phyloP scores from a whole-genome alignment of 2,797 vertebrate species.

The Leucoraja ocellata region DNA sequence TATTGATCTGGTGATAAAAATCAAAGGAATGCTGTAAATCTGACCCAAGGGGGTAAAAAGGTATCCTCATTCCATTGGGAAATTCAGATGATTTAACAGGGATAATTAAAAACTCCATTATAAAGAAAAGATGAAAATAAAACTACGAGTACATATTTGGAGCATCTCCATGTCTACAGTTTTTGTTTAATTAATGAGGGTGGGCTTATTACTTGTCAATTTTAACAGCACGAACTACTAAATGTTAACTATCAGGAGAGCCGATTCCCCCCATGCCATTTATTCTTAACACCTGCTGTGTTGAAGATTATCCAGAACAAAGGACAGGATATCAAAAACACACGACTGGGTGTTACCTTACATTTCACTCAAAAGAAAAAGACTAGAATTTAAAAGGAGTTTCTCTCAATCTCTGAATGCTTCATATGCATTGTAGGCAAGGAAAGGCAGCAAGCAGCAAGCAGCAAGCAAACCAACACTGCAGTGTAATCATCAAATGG shows the following conservation, averaged over 20 bases:
- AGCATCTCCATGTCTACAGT: not conserved
- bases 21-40: not conserved
- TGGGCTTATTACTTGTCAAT: not conserved
- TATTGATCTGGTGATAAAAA: not conserved
- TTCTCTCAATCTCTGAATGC: no score
- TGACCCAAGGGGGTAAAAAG: not conserved
- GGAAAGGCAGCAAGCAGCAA: no score
- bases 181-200: not conserved
- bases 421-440: no score
- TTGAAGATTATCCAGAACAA: not conserved
- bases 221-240: not conserved
- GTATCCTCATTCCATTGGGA: not conserved
- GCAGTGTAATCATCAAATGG: no score
- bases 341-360: not conserved
- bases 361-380: not conserved
- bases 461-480: no score
- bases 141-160: not conserved
- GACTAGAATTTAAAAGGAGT: no score
- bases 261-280: not conserved
- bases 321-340: not conserved
- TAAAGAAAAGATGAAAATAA: not conserved
- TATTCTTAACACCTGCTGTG: not conserved
- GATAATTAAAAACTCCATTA: not conserved
- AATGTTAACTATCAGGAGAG: not conserved
- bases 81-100: not conserved